A percentile compares a stretch with the other conserved stretches of the same genome.
These are phyloP conservation scores for Ciona savignyi DNA, from an alignment of 23 tunicate genomes.

Conservation along the genomic window DNA sequence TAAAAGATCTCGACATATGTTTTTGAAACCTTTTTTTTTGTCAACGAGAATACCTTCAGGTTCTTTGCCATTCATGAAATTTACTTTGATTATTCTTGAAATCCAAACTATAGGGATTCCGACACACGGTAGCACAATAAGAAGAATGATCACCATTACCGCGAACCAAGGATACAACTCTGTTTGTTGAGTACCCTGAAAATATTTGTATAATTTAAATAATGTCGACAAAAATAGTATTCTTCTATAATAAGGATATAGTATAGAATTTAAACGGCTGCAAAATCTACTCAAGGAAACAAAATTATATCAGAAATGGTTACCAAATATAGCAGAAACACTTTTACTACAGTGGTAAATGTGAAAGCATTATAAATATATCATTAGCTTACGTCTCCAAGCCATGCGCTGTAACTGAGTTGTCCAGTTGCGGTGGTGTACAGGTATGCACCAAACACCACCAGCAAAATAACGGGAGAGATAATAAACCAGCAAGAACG, in stretches of 20 bases:
- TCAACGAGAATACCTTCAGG: slow-evolving; percentile 57
- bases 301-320: too few relatives aligned
- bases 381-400: slow-evolving; percentile 46
- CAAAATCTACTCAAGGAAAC: too few relatives aligned
- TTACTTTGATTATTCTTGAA: slow-evolving; percentile 8
- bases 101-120: slow-evolving; percentile 71
- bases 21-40: slow-evolving; percentile 9
- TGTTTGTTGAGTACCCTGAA: slow-evolving; percentile 28
- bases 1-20: not conserved
- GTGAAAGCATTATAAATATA: too few relatives aligned
- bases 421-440: slow-evolving; percentile 40
- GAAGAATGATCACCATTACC: slow-evolving; percentile 56
- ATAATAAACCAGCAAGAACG: slow-evolving; percentile 88
- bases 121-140: slow-evolving; percentile 52
- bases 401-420: slow-evolving; percentile 44
- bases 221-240: too few relatives aligned
- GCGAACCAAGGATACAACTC: slow-evolving; percentile 64
- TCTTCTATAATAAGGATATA: too few relatives aligned
- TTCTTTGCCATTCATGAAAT: slow-evolving; percentile 10
- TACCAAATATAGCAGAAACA: too few relatives aligned
- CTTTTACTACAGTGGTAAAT: too few relatives aligned
- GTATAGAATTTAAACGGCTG: too few relatives aligned
- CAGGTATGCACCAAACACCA: slow-evolving; percentile 77
- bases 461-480: slow-evolving; percentile 67
- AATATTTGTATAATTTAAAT: too few relatives aligned